Evolutionary conservation across 2,113 vertebrate species (phyloP), one percentile per base, ranked within the genome.

Genomic region (Nannobrachium achirus): DNA sequence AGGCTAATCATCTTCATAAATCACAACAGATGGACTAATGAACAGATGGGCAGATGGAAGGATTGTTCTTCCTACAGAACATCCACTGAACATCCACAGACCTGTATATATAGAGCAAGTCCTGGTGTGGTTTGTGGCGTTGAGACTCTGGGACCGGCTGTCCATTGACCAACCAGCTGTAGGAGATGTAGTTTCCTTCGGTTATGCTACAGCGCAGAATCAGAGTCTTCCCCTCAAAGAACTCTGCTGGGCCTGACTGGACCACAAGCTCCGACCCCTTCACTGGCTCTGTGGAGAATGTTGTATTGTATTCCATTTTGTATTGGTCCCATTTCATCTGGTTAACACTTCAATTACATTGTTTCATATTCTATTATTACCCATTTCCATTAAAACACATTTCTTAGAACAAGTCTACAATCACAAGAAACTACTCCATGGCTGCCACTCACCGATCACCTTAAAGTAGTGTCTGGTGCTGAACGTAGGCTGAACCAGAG

Each of bases 361-460:
- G 25, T 33, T 33, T 33, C 25, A 33, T 33, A 33, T 33, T 33
- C n/a, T n/a, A n/a, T n/a, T n/a, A n/a, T n/a, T n/a, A n/a, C n/a
- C n/a, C n/a, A n/a, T n/a, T n/a, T n/a, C 25, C 25, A 33, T 33
- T 33, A 33, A 33, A 33, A 33, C 25, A 3, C 25, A 33, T 33
- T 3, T 4, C 25, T 33, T 33, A 1, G 6, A 33, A 4, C 25
- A 33, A 33, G 25, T 33, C 25, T 33, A 33, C 3, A 33, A 33
- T 33, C 25, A 33, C 6, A 33, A 33, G 3, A 33, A 33, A 33
- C 25, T 3, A 33, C n/a, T n/a, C n/a, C 25, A 33, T 33, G 25
- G 25, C 25, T 33, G 13, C 52, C 2, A 88, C 92, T 91, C 72
- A 93, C 93, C 86, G 1, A 92, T 4, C 18, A 93, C 91, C 45